Evolutionary conservation across 2,797 vertebrate species (phyloP), one percentile per base, ranked within the genome.

Genomic region (Capromys pilorides): DNA sequence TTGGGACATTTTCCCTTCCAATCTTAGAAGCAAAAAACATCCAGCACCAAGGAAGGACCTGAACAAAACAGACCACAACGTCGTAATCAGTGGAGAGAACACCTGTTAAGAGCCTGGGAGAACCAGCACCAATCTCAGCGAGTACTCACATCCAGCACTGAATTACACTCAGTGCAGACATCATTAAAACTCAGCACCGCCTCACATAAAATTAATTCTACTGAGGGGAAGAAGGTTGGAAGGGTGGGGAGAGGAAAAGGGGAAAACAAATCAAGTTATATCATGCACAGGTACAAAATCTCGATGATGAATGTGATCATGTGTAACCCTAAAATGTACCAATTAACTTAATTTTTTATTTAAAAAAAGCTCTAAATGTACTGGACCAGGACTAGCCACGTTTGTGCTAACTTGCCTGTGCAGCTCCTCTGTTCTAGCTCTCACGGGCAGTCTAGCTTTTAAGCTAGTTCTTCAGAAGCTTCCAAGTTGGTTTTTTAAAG

Each of bases 71-170:
- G 79, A 77, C 69, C 41, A 33, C 14, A 75, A 96, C 45, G 87
- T 94, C 45, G 87, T 94, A 94, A 91, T 69, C 92, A 97, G 33
- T 39, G 19, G 90, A 96, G 89, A 62, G 49, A 67, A 85, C 61
- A 90, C 86, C 95, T 91, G 90, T 93, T 93, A 57, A 85, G 36
- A 85, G 36, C 64, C 81, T 41, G 54, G 88, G 91, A 96, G 94
- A 85, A 93, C 87, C 94, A 87, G 91, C 59, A 93, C 33, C 88
- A 93, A 85, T 85, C 94, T 0, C 0, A 96, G 86, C n/a, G 78
- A 45, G 33, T 59, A 90, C 73, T 95, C 1, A 12, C 69, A 94
- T 94, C 96, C 91, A 96, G 80, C 86, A 9, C 66, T 45, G 2
- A 95, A 94, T 61, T 79, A 28, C 61, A 96, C 89, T 39, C 69